A percentile compares a stretch with the other conserved stretches of the same genome.
These are phyloP conservation scores for Bhutanitis thaidina DNA, from an alignment of 2,888 invertebrate species.

Conservation along the genomic window DNA sequence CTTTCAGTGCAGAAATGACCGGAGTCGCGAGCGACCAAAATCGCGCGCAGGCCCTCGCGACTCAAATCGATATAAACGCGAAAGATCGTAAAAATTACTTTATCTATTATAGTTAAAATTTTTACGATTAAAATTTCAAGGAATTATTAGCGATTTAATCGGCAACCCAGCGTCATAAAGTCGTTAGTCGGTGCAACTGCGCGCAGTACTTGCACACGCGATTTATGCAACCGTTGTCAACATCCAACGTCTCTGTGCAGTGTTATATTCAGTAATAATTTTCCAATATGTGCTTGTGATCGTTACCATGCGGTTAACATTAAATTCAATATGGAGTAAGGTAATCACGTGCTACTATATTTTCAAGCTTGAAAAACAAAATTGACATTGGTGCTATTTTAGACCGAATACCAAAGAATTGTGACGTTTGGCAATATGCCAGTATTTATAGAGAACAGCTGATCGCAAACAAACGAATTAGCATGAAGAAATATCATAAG, in stretches of 20 bases:
- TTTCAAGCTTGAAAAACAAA: constrained; percentile 66
- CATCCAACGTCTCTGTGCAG: constrained; percentile 45
- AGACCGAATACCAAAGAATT: constrained; percentile 61
- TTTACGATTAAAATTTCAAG: neutral
- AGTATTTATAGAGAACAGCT: constrained; percentile 61
- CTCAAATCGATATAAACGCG: constrained; percentile 14
- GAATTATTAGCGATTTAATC: neutral
- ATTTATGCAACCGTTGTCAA: constrained; percentile 64
- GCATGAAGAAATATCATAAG: constrained; percentile 37
- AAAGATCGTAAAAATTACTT: neutral
- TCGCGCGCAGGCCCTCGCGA: constrained; percentile 45
- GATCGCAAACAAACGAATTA: constrained; percentile 76
- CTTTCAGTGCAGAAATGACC: constrained; percentile 75
- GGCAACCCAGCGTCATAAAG: constrained; percentile 42
- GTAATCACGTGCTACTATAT: constrained; percentile 28
- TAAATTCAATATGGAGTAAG: constrained; percentile 15
- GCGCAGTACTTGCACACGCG: constrained; percentile 53
- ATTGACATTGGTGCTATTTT: constrained; percentile 76
- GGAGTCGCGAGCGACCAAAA: constrained; percentile 67
- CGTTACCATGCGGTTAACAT: constrained; percentile 33
- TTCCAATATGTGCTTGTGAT: constrained; percentile 53
- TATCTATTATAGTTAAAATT: neutral
- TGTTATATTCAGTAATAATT: constrained; percentile 50
- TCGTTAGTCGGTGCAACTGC: constrained; percentile 60
- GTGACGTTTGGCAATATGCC: constrained; percentile 62